Conservation (phyloP, 2,797 vertebrate genomes). For the Coracias cyanogaster region DNA sequence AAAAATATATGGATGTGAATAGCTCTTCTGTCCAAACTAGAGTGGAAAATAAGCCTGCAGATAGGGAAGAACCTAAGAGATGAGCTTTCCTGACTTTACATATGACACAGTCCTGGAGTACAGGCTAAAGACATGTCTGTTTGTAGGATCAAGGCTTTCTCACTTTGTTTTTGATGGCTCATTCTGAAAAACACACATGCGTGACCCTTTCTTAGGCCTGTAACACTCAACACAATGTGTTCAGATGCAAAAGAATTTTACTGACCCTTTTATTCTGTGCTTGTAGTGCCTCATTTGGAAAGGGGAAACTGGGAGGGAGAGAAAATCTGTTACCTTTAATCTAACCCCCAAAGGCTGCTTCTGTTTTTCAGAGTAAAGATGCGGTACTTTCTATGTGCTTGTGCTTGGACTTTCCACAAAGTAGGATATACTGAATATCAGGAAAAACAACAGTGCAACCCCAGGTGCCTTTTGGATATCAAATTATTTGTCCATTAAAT, state of each 20-base stretch:
- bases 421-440: background rate
- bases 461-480: background rate
- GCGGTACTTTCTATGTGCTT: background rate
- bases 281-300: background rate
- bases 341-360: background rate
- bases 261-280: background rate
- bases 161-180: background rate
- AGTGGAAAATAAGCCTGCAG: background rate
- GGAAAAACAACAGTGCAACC: background rate
- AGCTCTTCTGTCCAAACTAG: background rate
- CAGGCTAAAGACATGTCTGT: background rate
- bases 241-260: background rate
- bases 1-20: background rate
- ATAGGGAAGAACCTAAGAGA: background rate
- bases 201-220: background rate
- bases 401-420: background rate
- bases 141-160: background rate
- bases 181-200: background rate
- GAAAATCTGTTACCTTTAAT: background rate
- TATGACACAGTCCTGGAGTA: background rate
- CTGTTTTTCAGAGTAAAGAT: background rate
- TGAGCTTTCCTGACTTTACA: background rate
- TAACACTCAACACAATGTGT: background rate
- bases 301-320: background rate
- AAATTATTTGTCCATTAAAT: conserved; percentile 37